phyloP scores from a whole-genome alignment of 2,797 vertebrate species.

The Peromyscus aztecus region DNA sequence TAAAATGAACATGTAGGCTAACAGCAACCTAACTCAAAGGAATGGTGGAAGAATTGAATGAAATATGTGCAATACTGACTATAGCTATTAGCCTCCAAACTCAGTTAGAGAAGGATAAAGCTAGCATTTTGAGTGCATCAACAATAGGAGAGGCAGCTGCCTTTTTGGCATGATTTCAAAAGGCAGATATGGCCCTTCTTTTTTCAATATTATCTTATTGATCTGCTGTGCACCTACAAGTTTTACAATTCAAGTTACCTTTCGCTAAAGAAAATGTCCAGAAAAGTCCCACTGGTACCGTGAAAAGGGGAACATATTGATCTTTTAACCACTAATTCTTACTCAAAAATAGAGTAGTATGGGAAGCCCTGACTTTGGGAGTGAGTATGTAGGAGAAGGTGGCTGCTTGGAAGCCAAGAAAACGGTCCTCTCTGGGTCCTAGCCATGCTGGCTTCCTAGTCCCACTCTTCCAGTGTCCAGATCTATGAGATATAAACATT shows the following conservation, averaged over 20 bases:
- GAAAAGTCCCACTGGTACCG: neutral
- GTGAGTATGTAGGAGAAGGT: neutral
- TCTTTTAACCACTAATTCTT: neutral
- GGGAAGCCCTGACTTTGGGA: neutral
- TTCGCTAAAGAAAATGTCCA: constrained; percentile 26
- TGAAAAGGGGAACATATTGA: neutral
- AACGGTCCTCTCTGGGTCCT: neutral
- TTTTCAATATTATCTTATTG: neutral
- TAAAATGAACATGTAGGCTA: neutral
- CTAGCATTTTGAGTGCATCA: neutral
- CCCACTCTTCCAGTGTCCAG: neutral
- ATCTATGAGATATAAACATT: neutral
- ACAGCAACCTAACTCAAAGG: neutral
- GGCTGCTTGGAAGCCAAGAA: neutral
- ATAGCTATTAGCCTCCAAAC: neutral
- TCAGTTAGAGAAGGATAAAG: neutral
- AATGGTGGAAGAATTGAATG: neutral
- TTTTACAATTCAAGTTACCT: constrained; percentile 32
- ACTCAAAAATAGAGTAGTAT: neutral
- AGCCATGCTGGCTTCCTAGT: neutral
- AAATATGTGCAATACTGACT: too few species aligned
- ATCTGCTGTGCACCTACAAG: neutral
- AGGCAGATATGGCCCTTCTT: neutral
- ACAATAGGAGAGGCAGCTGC: neutral
- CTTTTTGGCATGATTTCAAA: constrained; percentile 6